Conservation (phyloP, 2,797 vertebrate species). For the Smutsia temminckii region DNA sequence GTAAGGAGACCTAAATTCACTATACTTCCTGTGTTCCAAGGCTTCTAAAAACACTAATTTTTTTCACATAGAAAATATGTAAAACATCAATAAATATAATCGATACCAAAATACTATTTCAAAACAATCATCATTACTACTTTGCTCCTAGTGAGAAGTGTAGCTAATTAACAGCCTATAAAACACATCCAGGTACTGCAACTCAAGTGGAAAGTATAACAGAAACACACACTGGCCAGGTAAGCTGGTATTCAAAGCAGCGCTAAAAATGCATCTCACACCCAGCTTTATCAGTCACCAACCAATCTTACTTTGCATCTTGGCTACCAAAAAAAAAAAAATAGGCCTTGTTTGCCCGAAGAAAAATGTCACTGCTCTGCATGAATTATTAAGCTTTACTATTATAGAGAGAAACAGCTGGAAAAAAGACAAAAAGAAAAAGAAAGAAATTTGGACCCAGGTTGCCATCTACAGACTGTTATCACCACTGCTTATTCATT, state of each 20-base stretch:
- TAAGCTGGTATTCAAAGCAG: constrained; percentile 65
- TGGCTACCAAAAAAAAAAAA: constrained; percentile 78
- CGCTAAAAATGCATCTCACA: constrained; percentile 75
- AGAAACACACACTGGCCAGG: constrained; percentile 30
- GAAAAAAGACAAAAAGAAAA: background rate
- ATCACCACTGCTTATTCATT: background rate
- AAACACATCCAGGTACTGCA: background rate
- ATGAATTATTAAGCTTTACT: constrained; percentile 73
- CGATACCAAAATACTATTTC: constrained; percentile 5
- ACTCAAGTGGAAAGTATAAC: constrained; percentile 33
- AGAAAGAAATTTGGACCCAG: constrained; percentile 51
- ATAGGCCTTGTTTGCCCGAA: constrained; percentile 82
- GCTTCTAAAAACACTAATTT: background rate
- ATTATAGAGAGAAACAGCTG: constrained; percentile 64
- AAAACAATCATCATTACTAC: background rate
- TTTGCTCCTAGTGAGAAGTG: background rate
- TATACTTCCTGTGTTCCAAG: background rate
- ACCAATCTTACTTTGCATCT: constrained; percentile 76
- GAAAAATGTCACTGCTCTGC: constrained; percentile 78
- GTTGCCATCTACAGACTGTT: constrained; percentile 77
- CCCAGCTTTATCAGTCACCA: constrained; percentile 79
- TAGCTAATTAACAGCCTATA: constrained; percentile 23
- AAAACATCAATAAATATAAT: background rate
- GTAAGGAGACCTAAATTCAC: background rate
- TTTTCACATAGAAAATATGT: background rate